phyloP scores from a whole-genome alignment of 2,113 vertebrate genomes.

The Megaleporinus macrocephalus region DNA sequence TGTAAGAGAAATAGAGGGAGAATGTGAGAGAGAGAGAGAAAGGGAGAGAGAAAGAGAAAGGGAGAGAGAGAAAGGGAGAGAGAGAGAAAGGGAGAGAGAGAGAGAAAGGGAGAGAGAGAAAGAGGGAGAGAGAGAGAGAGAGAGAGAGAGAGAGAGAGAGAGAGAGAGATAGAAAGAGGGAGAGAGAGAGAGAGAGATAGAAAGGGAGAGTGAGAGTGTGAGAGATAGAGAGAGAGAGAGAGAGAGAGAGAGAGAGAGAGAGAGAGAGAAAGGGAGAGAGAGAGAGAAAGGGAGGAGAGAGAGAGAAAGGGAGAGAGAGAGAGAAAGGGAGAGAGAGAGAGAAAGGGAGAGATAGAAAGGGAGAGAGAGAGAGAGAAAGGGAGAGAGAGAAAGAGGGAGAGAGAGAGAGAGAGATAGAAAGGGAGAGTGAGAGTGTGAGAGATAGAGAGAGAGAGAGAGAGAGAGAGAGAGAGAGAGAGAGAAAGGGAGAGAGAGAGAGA shows the following conservation, averaged over 20 bases:
- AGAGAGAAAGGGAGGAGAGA: neutral
- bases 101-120: conserved; percentile 5
- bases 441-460: neutral
- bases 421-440: too few relatives aligned
- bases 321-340: neutral
- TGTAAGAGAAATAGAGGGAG: too few relatives aligned
- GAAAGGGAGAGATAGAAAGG: too few relatives aligned
- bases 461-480: neutral
- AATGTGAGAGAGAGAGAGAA: neutral
- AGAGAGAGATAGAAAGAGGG: neutral
- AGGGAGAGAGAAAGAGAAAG: conserved; percentile 28
- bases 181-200: neutral
- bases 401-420: neutral
- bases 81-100: neutral
- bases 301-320: neutral
- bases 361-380: neutral
- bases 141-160: neutral
- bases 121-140: neutral
- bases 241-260: neutral
- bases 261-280: neutral
- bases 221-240: neutral
- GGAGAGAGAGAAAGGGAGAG: neutral
- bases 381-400: neutral
- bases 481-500: neutral
- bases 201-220: too few relatives aligned